Evolutionary conservation across 2,888 invertebrate genomes (phyloP).

Genomic region (Theretra japonica): DNA sequence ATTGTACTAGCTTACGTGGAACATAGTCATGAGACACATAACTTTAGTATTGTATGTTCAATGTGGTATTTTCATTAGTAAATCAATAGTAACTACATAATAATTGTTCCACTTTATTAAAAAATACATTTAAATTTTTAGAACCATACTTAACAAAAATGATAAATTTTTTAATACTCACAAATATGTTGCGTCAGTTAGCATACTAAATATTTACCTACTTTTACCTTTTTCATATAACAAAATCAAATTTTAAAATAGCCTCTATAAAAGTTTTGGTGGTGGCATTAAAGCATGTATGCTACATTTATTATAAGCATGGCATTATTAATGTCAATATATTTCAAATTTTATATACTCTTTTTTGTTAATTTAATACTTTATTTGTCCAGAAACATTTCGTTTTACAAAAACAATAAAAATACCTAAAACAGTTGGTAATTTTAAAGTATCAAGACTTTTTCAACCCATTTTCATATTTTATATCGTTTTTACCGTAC

Average conservation of each 20-base stretch:
- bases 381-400: no score
- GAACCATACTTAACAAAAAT: background rate
- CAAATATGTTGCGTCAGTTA: slow-evolving; percentile 23
- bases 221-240: background rate
- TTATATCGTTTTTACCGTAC: no score
- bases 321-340: background rate
- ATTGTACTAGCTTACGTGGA: background rate
- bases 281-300: background rate
- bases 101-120: background rate
- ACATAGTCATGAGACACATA: background rate
- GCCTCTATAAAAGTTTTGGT: background rate
- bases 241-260: background rate
- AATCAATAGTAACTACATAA: background rate
- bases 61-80: background rate
- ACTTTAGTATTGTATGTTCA: background rate
- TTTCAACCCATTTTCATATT: no score
- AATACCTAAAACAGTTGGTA: no score
- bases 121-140: no score
- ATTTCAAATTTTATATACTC: no score
- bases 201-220: background rate
- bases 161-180: background rate
- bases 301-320: background rate
- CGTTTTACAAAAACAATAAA: no score
- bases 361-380: no score
- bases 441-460: no score